Conservation (phyloP, 2,797 vertebrate genomes). For the Salarias fasciatus region DNA sequence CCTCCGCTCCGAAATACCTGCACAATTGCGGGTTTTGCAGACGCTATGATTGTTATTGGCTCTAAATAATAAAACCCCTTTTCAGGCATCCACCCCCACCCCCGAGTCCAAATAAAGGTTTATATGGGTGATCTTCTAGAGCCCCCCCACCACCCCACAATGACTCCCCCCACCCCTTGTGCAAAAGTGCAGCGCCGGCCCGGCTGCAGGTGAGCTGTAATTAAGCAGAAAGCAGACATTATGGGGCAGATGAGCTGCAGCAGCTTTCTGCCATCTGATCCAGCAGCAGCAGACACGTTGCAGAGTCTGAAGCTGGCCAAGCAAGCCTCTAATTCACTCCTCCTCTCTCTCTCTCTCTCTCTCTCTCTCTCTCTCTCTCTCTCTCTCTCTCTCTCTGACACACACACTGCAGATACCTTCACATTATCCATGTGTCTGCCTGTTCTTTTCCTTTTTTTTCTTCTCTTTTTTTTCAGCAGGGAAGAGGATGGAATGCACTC, state of each 20-base stretch:
- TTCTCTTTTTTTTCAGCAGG: constrained; percentile 43
- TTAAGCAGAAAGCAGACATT: constrained; percentile 72
- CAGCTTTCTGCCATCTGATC: constrained; percentile 71
- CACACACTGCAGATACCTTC: constrained; percentile 63
- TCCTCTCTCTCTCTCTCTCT: constrained; percentile 28
- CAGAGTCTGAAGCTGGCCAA: constrained; percentile 71
- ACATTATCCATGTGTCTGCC: constrained; percentile 78
- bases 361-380: constrained; percentile 24
- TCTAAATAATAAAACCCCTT: constrained; percentile 72
- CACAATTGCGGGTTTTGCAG: constrained; percentile 66
- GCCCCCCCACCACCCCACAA: not conserved
- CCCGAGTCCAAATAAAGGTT: constrained; percentile 65
- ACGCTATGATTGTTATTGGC: constrained; percentile 73
- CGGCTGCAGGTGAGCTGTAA: constrained; percentile 78
- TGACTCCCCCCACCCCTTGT: not conserved
- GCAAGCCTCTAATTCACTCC: constrained; percentile 74
- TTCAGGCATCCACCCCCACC: constrained; percentile 25
- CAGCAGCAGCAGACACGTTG: constrained; percentile 78
- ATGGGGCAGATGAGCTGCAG: constrained; percentile 66
- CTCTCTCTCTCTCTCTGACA: constrained; percentile 35
- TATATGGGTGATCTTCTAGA: constrained; percentile 36
- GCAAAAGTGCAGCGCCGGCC: constrained; percentile 54
- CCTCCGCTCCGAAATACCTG: constrained; percentile 57
- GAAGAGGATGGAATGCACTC: constrained; percentile 71
- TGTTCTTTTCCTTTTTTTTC: constrained; percentile 48